These are phyloP conservation scores for Capitella teleta DNA, from an alignment of 1,140 invertebrate species.

Conservation along the genomic window DNA sequence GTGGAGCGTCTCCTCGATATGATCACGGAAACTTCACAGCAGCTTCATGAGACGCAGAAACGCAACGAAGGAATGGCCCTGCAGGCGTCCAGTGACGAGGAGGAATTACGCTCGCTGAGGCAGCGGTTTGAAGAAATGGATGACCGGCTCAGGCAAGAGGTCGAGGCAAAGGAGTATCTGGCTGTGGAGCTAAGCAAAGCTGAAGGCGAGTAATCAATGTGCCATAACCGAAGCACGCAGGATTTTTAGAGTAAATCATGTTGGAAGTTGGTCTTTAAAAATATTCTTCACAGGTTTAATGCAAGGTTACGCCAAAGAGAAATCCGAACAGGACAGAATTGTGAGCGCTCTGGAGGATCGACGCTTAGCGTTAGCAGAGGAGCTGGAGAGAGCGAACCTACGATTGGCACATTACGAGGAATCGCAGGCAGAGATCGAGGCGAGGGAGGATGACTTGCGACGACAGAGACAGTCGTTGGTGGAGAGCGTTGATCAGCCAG, in stretches of 20 bases:
- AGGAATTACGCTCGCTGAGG: constrained; percentile 12
- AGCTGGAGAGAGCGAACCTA: constrained; percentile 26
- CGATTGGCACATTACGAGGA: constrained; percentile 23
- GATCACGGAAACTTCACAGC: constrained; percentile 27
- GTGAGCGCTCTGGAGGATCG: constrained; percentile 29
- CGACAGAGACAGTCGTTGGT: constrained; percentile 22
- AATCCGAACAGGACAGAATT: constrained; percentile 18
- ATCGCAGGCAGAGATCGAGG: constrained; percentile 21
- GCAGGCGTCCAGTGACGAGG: constrained; percentile 15
- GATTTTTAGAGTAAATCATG: not conserved
- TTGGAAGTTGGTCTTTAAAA: not conserved
- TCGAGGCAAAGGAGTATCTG: constrained; percentile 29
- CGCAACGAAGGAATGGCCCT: constrained; percentile 22
- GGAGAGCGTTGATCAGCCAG: constrained; percentile 26
- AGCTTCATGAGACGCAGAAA: constrained; percentile 26
- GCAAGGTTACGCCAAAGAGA: constrained; percentile 27
- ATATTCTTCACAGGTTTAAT: constrained; percentile 23
- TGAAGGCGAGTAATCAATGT: constrained; percentile 20
- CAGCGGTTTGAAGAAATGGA: constrained; percentile 22
- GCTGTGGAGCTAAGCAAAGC: constrained; percentile 36
- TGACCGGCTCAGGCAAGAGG: constrained; percentile 26
- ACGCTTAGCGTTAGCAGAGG: constrained; percentile 21
- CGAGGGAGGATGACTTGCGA: constrained; percentile 22
- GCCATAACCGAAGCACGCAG: not conserved
- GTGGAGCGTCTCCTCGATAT: constrained; percentile 30